Evolutionary conservation across 2,888 invertebrate species (phyloP), one percentile per base, ranked within the genome.

Genomic region (Amphipyra berbera): DNA sequence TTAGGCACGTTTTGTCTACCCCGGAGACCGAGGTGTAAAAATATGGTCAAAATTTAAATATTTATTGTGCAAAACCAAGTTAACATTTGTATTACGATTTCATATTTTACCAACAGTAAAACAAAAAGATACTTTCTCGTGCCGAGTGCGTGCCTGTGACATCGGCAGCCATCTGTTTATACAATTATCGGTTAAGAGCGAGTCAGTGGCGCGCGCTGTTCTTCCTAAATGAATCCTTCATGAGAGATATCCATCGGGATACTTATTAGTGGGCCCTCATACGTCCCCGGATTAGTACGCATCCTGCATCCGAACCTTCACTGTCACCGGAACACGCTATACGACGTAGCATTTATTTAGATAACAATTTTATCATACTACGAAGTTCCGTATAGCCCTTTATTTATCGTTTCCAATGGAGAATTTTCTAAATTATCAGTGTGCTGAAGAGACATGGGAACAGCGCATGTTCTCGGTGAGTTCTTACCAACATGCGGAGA

Each of bases 181-280:
- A 93, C 92, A 95, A 94, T 95, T 94, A 94, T 94, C 93, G 89
- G 91, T 85, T 92, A 90, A 91, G 91, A 91, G 84, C 84, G 90
- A 86, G 89, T 87, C 89, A 86, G 93, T 91, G 92, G 92, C 93
- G 90, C 90, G 90, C 93, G 92, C 93, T 94, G 94, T 94, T 92
- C 92, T 89, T 92, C 90, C 92, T 94, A 94, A 94, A 95, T 94
- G 94, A 93, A 76, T 93, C 94, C 92, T 94, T 93, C 91, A 92
- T 92, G 86, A 90, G 85, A 86, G 87, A 88, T 87, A 89, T 87
- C 88, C 92, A 91, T 83, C 86, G 88, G 90, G 87, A 87, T 88
- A 85, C 90, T 90, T 90, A 91, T 90, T 91, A 91, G 89, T 85
- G 80, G 78, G 82, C 82, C 84, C 87, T 81, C 86, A 79, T 79